Evolutionary conservation across 37 sponge, comb jelly and placozoan species (phyloP).

Genomic region (Oopsacas minuta): DNA sequence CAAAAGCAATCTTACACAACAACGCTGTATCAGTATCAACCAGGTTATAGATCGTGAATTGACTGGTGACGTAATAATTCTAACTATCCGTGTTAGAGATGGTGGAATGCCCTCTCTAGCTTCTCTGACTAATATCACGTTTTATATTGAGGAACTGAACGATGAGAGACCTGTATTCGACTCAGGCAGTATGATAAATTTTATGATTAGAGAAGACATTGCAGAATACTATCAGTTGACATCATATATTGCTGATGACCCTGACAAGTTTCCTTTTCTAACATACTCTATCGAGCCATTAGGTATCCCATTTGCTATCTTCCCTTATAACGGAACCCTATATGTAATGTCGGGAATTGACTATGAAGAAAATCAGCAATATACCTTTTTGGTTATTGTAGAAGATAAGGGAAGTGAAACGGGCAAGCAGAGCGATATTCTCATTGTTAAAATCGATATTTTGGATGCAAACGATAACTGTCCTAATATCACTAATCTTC

Average conservation of each 20-base stretch:
- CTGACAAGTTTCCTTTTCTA: not conserved
- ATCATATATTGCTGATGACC: not conserved
- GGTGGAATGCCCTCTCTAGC: not conserved
- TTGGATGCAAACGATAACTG: slow-evolving; percentile 1
- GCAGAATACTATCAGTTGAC: not conserved
- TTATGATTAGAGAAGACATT: slow-evolving; percentile 1
- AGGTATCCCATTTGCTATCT: not conserved
- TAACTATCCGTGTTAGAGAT: not conserved
- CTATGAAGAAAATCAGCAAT: not conserved
- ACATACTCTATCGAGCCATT: not conserved
- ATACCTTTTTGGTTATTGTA: not conserved
- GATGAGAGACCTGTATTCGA: not conserved
- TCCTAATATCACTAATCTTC: not conserved
- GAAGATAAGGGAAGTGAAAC: not conserved
- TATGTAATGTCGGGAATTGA: not conserved
- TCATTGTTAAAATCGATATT: not conserved
- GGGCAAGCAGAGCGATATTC: not conserved
- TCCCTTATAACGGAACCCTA: not conserved
- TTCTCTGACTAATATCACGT: not conserved
- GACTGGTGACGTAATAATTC: not conserved
- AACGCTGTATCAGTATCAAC: not conserved
- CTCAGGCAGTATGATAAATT: not conserved
- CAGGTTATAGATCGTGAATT: not conserved
- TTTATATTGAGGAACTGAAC: not conserved
- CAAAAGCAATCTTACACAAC: not conserved